Conservation (phyloP, 2,888 invertebrate genomes). For the Monochamus alternatus region DNA sequence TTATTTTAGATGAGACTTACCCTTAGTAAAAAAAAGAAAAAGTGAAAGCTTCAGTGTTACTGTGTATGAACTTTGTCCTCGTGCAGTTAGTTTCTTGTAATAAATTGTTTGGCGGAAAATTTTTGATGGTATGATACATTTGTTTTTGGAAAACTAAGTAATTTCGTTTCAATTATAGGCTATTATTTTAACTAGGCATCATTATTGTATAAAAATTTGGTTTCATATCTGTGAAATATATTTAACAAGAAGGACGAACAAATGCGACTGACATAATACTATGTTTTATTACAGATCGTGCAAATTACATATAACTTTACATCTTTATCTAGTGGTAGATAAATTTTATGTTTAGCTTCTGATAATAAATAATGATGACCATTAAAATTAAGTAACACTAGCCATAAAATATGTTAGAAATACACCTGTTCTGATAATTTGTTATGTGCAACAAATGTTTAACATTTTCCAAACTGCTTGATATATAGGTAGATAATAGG, state of each 20-base stretch:
- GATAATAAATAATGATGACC: slow-evolving; percentile 53
- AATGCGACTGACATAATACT: slow-evolving; percentile 18
- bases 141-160: background rate
- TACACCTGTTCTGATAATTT: background rate
- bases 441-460: background rate
- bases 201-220: too few relatives aligned
- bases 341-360: slow-evolving; percentile 49
- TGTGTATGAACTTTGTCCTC: background rate
- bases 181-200: too few relatives aligned
- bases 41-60: slow-evolving; percentile 8
- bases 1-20: slow-evolving; percentile 8
- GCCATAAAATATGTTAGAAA: slow-evolving; percentile 41
- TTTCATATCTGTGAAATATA: too few relatives aligned
- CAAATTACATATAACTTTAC: slow-evolving; percentile 47
- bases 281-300: slow-evolving; percentile 35
- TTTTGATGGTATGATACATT: background rate
- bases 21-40: slow-evolving; percentile 1
- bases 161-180: too few relatives aligned
- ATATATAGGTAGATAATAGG: too few relatives aligned
- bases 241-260: slow-evolving; percentile 6
- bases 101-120: background rate
- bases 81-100: slow-evolving; percentile 1
- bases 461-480: too few relatives aligned
- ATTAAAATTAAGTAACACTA: slow-evolving; percentile 48
- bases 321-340: slow-evolving; percentile 45